Conservation (phyloP, 2,888 invertebrate species). For the Dione vanillae region DNA sequence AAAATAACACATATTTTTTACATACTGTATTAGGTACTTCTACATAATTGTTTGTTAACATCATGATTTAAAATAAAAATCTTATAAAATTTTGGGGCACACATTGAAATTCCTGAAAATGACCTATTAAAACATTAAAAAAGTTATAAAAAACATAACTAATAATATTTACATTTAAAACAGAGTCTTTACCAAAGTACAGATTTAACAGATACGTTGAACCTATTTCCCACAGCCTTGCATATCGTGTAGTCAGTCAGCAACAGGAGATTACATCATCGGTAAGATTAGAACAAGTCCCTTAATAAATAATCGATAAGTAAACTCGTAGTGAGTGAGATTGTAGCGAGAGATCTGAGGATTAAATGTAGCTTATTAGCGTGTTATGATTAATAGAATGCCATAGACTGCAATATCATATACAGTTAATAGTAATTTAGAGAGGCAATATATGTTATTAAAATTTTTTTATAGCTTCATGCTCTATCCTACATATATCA, state of each 20-base stretch:
- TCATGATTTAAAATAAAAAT: no score
- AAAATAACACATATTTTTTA: no score
- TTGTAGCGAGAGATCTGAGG: background rate
- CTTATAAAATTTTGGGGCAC: no score
- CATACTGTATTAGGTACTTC: no score
- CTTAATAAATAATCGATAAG: constrained; percentile 25
- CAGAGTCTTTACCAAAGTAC: constrained; percentile 5
- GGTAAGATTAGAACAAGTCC: constrained; percentile 28
- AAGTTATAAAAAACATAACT: no score
- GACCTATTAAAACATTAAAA: no score
- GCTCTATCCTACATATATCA: no score
- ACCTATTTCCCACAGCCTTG: constrained; percentile 44
- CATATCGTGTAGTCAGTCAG: constrained; percentile 24
- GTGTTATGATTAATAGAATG: background rate
- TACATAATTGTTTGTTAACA: no score
- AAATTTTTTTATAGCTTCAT: no score
- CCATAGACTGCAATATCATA: background rate
- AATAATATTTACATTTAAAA: background rate
- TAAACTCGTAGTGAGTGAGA: background rate
- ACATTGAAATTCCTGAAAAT: no score
- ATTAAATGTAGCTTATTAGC: background rate
- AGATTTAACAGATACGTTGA: constrained; percentile 27
- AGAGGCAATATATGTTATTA: no score
- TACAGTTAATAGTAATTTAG: no score
- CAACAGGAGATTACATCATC: constrained; percentile 35